These are phyloP conservation scores for Grantiella picta DNA, from an alignment of 2,113 vertebrate species.

Conservation along the genomic window DNA sequence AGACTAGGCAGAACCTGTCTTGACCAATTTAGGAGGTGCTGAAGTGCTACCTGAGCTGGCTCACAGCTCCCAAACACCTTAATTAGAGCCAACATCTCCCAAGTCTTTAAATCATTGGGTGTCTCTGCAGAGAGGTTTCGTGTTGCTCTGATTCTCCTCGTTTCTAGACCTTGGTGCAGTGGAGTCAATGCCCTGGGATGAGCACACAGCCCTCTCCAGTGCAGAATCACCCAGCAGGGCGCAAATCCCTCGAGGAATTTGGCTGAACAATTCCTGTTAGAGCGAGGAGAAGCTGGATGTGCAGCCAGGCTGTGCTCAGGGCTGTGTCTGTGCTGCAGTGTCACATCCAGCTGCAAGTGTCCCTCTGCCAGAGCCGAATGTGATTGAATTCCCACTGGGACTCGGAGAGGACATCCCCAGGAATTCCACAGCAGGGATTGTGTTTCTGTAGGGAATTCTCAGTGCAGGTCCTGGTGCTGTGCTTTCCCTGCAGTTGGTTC, in stretches of 20 bases:
- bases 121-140: not conserved
- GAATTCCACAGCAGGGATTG: accelerated
- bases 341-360: not conserved
- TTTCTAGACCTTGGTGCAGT: not conserved
- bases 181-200: not conserved
- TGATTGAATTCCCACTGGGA: not conserved
- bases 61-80: not conserved
- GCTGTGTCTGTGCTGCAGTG: not conserved
- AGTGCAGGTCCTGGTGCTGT: not conserved
- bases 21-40: not conserved
- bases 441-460: not conserved
- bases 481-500: not conserved
- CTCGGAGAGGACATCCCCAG: not conserved
- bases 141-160: not conserved
- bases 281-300: not conserved
- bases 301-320: not conserved
- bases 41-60: not conserved
- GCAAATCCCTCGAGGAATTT: not conserved
- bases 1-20: not conserved
- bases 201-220: not conserved
- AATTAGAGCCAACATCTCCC: not conserved
- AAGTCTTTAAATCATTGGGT: not conserved
- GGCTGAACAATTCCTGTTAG: not conserved
- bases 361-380: not conserved
- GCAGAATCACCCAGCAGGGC: not conserved